Percentiles rank a stretch among this genome's conserved stretches.
phyloP scores from a whole-genome alignment of 2,888 invertebrate genomes.

The Napeogenes sylphis region DNA sequence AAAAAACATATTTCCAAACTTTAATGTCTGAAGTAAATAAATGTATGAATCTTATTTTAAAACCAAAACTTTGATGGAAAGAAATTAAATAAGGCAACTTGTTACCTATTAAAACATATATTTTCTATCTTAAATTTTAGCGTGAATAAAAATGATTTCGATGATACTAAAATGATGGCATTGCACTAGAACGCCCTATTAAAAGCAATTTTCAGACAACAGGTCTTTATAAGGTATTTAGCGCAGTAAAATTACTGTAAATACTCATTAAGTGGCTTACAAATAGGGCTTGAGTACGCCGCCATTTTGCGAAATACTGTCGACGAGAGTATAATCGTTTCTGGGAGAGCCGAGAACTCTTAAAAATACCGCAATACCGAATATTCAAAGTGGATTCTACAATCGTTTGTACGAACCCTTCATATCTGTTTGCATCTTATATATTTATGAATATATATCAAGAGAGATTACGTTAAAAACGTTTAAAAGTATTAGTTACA shows the following conservation, averaged over 20 bases:
- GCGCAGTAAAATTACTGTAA: conserved; percentile 36
- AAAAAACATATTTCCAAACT: too few species aligned
- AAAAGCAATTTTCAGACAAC: conserved; percentile 17
- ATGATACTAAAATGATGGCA: neutral
- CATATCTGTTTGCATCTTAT: neutral
- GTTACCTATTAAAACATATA: neutral
- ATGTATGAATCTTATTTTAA: too few species aligned
- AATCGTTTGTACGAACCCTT: conserved; percentile 8
- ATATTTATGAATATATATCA: neutral
- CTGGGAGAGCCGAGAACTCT: conserved; percentile 32
- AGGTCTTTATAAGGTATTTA: conserved; percentile 26
- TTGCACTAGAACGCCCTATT: conserved; percentile 5
- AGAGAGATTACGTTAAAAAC: neutral
- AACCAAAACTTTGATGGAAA: too few species aligned
- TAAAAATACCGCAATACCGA: conserved; percentile 32
- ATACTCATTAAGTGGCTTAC: conserved; percentile 35
- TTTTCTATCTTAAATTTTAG: neutral
- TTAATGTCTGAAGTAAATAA: too few species aligned
- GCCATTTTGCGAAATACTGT: conserved; percentile 37
- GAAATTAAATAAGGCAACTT: too few species aligned
- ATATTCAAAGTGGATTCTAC: conserved; percentile 30
- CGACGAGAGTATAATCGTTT: conserved; percentile 39
- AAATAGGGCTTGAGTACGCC: conserved; percentile 30
- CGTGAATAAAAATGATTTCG: neutral
- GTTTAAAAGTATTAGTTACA: neutral